Percentiles rank a stretch among this genome's conserved stretches.
phyloP scores from a whole-genome alignment of 2,797 vertebrate species.

The Rhadinocentrus ornatus region DNA sequence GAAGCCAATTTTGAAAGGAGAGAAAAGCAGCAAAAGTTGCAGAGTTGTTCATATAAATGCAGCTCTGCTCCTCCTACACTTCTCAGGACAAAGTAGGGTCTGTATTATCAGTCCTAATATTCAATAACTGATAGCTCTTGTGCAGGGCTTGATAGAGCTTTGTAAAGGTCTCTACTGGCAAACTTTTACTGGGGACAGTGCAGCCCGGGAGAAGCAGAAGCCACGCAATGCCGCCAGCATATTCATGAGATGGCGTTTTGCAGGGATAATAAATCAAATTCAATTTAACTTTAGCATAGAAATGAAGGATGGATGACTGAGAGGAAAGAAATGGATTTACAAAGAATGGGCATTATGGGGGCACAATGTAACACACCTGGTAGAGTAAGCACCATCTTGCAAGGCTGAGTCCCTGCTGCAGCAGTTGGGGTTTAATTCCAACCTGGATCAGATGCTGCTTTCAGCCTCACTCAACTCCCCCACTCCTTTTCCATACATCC shows the following conservation, averaged over 20 bases:
- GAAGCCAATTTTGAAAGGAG: conserved; percentile 7
- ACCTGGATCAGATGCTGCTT: too few species aligned
- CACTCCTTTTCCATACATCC: too few species aligned
- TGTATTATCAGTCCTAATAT: conserved; percentile 6
- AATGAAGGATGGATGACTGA: background rate
- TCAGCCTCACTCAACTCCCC: background rate
- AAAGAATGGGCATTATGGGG: background rate
- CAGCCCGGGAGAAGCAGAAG: conserved; percentile 19
- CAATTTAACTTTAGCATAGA: conserved; percentile 23
- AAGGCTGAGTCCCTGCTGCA: background rate
- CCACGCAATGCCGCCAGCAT: conserved; percentile 14
- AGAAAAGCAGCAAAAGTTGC: conserved; percentile 20
- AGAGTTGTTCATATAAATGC: conserved; percentile 12
- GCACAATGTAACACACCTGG: background rate
- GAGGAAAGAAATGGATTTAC: background rate
- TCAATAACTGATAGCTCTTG: conserved; percentile 33
- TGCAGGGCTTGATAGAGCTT: conserved; percentile 48
- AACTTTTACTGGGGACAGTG: conserved; percentile 27
- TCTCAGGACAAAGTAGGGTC: conserved; percentile 14
- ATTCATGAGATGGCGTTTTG: conserved; percentile 46
- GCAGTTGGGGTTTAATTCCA: background rate
- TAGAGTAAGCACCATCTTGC: background rate
- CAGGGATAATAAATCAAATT: conserved; percentile 46
- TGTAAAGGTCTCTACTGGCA: conserved; percentile 34
- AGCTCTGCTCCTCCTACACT: background rate